Evolutionary conservation across 2,888 invertebrate species (phyloP), one percentile per base, ranked within the genome.

Genomic region (Parelbella ahira): DNA sequence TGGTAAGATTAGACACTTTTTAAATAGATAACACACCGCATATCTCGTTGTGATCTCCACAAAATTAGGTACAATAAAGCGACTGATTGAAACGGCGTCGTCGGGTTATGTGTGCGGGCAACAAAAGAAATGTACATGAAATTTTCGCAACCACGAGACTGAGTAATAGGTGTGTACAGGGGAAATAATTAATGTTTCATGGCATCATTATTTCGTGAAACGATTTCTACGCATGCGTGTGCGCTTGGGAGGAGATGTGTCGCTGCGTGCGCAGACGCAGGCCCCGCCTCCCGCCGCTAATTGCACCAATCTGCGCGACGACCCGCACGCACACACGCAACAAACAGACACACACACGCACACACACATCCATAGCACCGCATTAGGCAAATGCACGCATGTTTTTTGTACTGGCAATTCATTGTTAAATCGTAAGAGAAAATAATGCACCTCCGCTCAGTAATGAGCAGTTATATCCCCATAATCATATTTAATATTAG

Each of bases 251-350:
- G 71, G 81, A 65, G 75, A 78, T 71, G 81, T 87, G 84, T 86
- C 86, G 73, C 73, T 53, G 67, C 63, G 63, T 68, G 76, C 79
- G 80, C 74, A 56, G 57, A 67, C 83, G 77, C 78, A 76, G 64
- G 78, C 80, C 75, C 75, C 83, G 78, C 83, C 84, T 74, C 63
- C 64, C 64, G 55, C 60, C 55, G 60, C 78, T 84, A 86, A 86
- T 86, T 87, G 84, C 86, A 71, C 87, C 87, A 87, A 86, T 87
- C 86, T 79, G 78, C 65, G 77, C 56, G 60, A 56, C 56, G 64
- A 60, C 49, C 47, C 61, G 61, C 67, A 74, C 79, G 67, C 82
- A 77, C 79, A 75, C 82, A 61, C 64, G 51, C 59, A 67, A 2
- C 58, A 30, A 44, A 47, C 52, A 50, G 54, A 47, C 48, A 39